Percentiles rank a stretch among this genome's conserved stretches.
Evolutionary conservation across 2,888 invertebrate species (phyloP).

Genomic region (Callyntrura sp.): DNA sequence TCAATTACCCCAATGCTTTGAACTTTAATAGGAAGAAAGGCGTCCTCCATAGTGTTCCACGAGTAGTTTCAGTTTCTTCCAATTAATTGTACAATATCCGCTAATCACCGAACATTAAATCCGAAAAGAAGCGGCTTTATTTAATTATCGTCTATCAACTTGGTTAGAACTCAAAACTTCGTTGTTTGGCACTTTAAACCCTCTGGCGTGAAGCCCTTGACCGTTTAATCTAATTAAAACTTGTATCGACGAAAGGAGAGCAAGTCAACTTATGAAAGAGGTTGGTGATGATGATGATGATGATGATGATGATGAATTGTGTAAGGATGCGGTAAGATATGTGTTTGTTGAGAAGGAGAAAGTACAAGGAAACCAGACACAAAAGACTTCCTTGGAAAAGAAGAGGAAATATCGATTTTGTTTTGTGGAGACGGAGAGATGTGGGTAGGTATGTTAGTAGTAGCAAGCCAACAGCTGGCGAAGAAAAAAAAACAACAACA

Average conservation of each 20-base stretch:
- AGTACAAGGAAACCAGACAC: background rate
- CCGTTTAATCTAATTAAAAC: too few species aligned
- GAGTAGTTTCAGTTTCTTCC: background rate
- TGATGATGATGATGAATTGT: too few species aligned
- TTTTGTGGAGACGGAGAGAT: background rate
- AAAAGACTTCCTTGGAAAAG: background rate
- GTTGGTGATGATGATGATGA: background rate
- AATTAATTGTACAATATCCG: too few species aligned
- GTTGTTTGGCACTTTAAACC: background rate
- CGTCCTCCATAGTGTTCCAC: background rate
- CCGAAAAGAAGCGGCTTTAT: too few species aligned
- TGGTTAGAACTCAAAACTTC: background rate
- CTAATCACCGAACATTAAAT: too few species aligned
- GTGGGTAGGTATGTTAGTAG: background rate
- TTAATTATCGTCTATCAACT: too few species aligned
- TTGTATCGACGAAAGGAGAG: too few species aligned
- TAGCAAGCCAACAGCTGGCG: constrained; percentile 5
- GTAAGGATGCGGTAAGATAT: background rate
- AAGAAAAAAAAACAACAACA: background rate
- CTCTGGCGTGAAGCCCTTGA: too few species aligned
- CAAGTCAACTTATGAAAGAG: too few species aligned
- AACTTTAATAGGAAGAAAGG: background rate
- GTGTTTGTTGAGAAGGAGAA: background rate
- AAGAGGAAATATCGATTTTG: constrained; percentile 10
- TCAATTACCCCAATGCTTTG: constrained; percentile 25